Conservation (phyloP, 2,888 invertebrate species). For the Drosophila bunnanda region DNA sequence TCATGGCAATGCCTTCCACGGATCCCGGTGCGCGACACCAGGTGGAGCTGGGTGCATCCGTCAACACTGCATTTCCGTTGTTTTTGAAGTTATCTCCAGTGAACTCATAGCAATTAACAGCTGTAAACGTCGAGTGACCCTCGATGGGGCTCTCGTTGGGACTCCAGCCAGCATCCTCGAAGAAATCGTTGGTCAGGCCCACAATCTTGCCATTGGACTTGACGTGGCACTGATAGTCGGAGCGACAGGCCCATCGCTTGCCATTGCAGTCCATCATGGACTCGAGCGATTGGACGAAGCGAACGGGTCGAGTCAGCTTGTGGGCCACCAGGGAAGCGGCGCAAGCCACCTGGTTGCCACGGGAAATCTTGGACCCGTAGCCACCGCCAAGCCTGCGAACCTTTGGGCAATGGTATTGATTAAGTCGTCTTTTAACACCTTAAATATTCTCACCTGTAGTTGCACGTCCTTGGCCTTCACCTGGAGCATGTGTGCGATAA, state of each 20-base stretch:
- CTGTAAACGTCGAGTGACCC: constrained; percentile 69
- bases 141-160: constrained; percentile 86
- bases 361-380: constrained; percentile 91
- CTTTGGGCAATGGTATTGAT: background rate
- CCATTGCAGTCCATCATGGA: constrained; percentile 90
- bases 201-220: constrained; percentile 88
- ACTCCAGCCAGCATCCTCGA: constrained; percentile 86
- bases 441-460: constrained; percentile 85
- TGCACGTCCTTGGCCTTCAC: constrained; percentile 89
- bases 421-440: fast-evolving
- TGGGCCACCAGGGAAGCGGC: constrained; percentile 90
- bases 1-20: constrained; percentile 87
- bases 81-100: constrained; percentile 87
- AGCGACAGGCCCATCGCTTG: constrained; percentile 87
- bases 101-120: constrained; percentile 87
- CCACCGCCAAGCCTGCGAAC: constrained; percentile 90
- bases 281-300: constrained; percentile 90
- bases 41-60: constrained; percentile 89
- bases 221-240: constrained; percentile 88
- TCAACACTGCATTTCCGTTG: constrained; percentile 88
- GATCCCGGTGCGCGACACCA: constrained; percentile 88
- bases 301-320: constrained; percentile 87
- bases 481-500: constrained; percentile 86
- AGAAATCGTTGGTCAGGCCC: constrained; percentile 86
- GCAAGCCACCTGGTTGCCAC: constrained; percentile 87